phyloP scores from a whole-genome alignment of 2,888 invertebrate species.

The Thyatira batis region DNA sequence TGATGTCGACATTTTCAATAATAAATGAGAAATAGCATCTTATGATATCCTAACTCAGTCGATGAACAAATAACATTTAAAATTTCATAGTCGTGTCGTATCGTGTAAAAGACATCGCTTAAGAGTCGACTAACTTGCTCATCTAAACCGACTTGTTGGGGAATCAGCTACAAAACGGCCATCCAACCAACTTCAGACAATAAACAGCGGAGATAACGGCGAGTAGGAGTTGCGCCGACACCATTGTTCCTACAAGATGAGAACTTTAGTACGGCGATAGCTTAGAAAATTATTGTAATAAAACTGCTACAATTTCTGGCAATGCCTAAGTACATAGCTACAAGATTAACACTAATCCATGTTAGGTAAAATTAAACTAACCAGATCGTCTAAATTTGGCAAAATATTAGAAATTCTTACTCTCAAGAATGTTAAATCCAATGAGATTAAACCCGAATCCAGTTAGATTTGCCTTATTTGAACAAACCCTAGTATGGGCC shows the following conservation, averaged over 20 bases:
- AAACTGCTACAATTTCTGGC: not conserved
- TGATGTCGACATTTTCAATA: too few relatives aligned
- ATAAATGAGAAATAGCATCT: too few relatives aligned
- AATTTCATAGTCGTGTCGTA: constrained; percentile 26
- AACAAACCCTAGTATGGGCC: constrained; percentile 59
- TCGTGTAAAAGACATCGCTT: constrained; percentile 37
- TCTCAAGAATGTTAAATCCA: too few relatives aligned
- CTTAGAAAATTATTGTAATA: constrained; percentile 54
- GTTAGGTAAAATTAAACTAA: too few relatives aligned
- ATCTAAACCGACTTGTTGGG: constrained; percentile 65
- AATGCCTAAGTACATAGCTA: not conserved
- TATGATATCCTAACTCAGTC: too few relatives aligned
- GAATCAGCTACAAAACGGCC: constrained; percentile 71
- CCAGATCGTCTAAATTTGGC: too few relatives aligned
- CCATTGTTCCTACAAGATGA: constrained; percentile 35
- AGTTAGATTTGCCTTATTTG: constrained; percentile 8
- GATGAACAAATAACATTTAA: too few relatives aligned
- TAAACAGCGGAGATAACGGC: constrained; percentile 72
- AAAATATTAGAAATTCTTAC: too few relatives aligned
- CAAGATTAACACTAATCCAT: not conserved
- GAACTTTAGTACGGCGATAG: constrained; percentile 32
- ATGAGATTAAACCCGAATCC: constrained; percentile 8
- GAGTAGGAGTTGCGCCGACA: constrained; percentile 39
- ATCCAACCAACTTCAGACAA: constrained; percentile 74
- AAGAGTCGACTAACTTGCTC: constrained; percentile 66